phyloP scores from a whole-genome alignment of 2,888 invertebrate species.

The Cepaea hortensis region DNA sequence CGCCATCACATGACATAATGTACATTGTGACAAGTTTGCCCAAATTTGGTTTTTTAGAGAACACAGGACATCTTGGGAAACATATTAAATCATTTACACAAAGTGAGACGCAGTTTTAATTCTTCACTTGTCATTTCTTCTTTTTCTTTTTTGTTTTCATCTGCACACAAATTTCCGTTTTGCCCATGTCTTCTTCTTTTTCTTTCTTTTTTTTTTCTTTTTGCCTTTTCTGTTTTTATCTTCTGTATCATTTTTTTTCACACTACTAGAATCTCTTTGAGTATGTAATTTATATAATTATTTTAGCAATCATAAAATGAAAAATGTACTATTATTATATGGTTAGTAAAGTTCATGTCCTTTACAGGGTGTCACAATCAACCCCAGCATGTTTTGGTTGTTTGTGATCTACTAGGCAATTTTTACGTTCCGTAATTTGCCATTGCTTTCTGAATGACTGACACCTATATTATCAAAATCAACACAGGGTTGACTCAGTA shows the following conservation, averaged over 20 bases:
- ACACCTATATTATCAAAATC: neutral
- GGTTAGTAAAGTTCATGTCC: neutral
- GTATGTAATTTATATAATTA: neutral
- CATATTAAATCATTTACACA: constrained; percentile 67
- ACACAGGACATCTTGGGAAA: constrained; percentile 57
- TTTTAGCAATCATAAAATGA: neutral
- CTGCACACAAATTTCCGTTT: neutral
- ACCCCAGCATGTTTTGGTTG: too few species aligned
- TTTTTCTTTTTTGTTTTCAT: constrained; percentile 9
- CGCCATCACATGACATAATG: constrained; percentile 59
- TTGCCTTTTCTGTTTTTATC: neutral
- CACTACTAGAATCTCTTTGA: neutral
- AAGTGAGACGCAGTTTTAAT: constrained; percentile 55
- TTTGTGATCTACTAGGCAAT: too few species aligned
- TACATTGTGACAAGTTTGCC: constrained; percentile 67
- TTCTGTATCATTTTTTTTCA: neutral
- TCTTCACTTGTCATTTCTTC: neutral
- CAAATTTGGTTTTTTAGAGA: constrained; percentile 67
- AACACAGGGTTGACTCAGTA: neutral
- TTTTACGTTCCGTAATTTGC: too few species aligned
- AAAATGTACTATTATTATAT: neutral
- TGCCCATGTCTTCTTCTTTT: too few species aligned
- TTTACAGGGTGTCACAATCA: too few species aligned
- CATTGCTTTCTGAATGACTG: neutral
- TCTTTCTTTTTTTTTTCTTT: neutral